phyloP scores from a whole-genome alignment of 2,888 invertebrate species.

The Diabrotica balteata region DNA sequence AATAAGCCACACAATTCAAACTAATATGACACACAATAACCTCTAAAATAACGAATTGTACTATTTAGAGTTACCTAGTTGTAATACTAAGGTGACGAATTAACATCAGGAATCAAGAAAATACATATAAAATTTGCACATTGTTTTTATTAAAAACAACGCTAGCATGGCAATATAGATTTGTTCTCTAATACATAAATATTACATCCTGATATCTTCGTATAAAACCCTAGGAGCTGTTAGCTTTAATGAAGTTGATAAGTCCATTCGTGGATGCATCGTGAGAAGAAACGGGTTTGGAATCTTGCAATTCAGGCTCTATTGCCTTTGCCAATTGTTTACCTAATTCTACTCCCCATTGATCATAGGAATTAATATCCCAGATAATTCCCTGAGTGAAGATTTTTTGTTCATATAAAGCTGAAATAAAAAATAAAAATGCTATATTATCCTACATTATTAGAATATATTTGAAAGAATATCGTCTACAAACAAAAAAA shows the following conservation, averaged over 20 bases:
- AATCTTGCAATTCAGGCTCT: conserved; percentile 86
- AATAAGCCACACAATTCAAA: too few species aligned
- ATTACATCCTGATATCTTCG: not conserved
- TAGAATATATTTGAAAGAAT: too few species aligned
- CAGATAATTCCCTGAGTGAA: conserved; percentile 98
- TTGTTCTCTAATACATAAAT: too few species aligned
- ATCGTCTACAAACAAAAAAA: too few species aligned
- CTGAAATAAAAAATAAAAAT: conserved; percentile 63
- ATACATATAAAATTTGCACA: too few species aligned
- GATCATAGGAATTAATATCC: conserved; percentile 99
- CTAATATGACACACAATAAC: too few species aligned
- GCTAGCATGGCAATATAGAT: not conserved
- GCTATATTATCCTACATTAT: too few species aligned
- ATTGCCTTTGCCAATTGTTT: conserved; percentile 99
- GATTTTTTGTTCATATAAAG: conserved; percentile 98
- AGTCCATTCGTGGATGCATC: conserved; percentile 97
- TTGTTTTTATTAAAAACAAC: not conserved
- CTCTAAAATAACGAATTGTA: too few species aligned
- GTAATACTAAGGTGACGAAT: too few species aligned
- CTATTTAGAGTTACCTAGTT: too few species aligned
- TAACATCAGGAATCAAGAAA: too few species aligned
- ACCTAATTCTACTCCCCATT: conserved; percentile 99
- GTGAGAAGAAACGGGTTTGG: conserved; percentile 75
- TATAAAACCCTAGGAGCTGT: conserved; percentile 36
- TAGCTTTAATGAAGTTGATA: conserved; percentile 87